Conservation (phyloP, 2,888 invertebrate species). For the Tridacna crocea region DNA sequence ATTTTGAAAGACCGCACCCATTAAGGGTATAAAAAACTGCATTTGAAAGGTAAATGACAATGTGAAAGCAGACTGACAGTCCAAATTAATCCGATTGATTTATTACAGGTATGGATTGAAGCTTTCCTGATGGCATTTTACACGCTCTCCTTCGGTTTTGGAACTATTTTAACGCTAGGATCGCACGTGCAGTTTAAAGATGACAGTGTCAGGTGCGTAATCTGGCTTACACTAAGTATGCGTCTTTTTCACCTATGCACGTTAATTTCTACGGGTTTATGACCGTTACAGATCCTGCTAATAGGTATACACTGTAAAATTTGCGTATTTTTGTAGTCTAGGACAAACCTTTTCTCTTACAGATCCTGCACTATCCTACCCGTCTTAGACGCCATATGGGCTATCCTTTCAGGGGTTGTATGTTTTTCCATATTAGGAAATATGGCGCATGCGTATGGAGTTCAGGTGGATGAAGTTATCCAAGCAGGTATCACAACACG, state of each 20-base stretch:
- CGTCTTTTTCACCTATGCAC: no score
- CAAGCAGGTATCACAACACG: slow-evolving; percentile 27
- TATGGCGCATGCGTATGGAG: slow-evolving; percentile 39
- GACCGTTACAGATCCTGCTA: no score
- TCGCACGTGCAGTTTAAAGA: slow-evolving; percentile 46
- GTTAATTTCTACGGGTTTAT: no score
- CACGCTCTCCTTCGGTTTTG: slow-evolving; percentile 46
- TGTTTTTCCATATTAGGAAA: slow-evolving; percentile 55
- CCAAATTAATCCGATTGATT: neutral
- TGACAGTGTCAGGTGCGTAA: slow-evolving; percentile 39
- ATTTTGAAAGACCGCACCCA: no score
- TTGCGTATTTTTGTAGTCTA: no score
- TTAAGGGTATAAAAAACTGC: neutral
- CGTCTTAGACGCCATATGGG: slow-evolving; percentile 35
- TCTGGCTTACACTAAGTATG: no score
- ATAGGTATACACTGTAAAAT: no score
- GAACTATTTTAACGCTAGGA: slow-evolving; percentile 37
- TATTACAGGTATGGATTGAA: slow-evolving; percentile 48
- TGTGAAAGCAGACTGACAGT: no score
- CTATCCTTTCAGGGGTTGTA: slow-evolving; percentile 39
- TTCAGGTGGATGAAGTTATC: slow-evolving; percentile 42
- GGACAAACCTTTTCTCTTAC: neutral
- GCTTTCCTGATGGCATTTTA: slow-evolving; percentile 51
- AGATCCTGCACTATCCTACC: slow-evolving; percentile 41
- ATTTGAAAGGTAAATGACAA: no score